Evolutionary conservation across 2,113 vertebrate genomes (phyloP).

Genomic region (Paedocypris sp.): DNA sequence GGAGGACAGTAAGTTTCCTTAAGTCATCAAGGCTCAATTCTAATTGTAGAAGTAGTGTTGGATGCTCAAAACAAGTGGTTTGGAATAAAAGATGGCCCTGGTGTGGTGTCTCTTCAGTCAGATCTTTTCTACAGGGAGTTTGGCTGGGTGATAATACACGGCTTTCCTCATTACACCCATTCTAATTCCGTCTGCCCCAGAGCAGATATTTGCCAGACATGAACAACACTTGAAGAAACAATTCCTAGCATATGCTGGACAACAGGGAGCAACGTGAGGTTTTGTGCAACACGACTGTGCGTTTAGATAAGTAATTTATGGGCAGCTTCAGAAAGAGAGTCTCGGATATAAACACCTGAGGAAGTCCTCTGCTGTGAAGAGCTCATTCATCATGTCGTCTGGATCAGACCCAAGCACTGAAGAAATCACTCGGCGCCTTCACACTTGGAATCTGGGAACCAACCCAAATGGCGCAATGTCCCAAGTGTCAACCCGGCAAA

Average conservation of each 20-base stretch:
- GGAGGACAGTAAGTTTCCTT: too few species aligned
- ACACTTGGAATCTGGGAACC: conserved; percentile 46
- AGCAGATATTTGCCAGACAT: neutral
- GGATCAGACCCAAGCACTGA: conserved; percentile 39
- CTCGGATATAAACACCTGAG: conserved; percentile 21
- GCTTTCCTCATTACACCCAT: neutral
- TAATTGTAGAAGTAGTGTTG: too few species aligned
- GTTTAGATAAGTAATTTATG: neutral
- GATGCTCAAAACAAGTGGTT: too few species aligned
- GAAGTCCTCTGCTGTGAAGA: conserved; percentile 17
- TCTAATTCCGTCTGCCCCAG: neutral
- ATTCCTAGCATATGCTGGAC: neutral
- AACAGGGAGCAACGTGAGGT: neutral
- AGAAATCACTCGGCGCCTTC: conserved; percentile 22
- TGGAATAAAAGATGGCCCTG: too few species aligned
- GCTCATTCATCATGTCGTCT: conserved; percentile 34
- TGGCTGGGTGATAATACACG: neutral
- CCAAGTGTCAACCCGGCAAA: conserved; percentile 6
- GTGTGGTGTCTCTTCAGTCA: neutral
- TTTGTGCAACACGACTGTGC: neutral
- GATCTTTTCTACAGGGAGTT: neutral
- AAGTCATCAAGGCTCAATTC: too few species aligned
- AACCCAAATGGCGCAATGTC: conserved; percentile 49
- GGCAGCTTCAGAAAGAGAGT: neutral
- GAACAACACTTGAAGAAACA: neutral